Base-by-base conservation (phyloP, 2,888 invertebrate genomes). In the Tachina grossa region DNA sequence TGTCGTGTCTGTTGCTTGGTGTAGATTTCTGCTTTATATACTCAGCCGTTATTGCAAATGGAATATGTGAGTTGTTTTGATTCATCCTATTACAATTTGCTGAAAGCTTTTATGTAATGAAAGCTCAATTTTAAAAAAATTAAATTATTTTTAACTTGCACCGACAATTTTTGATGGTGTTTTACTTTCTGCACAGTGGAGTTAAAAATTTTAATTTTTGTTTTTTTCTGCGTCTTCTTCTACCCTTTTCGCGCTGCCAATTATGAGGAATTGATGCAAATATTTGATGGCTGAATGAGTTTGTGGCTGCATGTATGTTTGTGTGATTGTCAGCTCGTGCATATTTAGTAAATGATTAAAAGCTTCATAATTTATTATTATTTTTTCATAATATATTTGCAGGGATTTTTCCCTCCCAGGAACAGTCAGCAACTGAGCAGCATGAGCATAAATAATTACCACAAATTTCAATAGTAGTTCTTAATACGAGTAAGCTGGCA, bases 401-500 rank as follows among this genome's bases (percentile, higher is more conserved):
- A 19, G 63, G 14, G 45, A 22, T 45, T 22, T 39, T 47, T 68
- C 31, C 1, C 16, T 61, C 19, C 13, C 51, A 11, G 51, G 4
- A 69, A 55, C 55, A 82, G 51, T 63, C 63, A 76, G 16, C 16
- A 74, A 31, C 31, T 22, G 45, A n/a, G 19, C 75, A 76, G n/a
- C 22, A 61, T 16, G 31, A 69, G 59, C 59, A 78, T 61, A 19
- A 55, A 45, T 45, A 61, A 79, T 63, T 47, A 61, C 41, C 59
- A 57, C 41, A 66, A 80, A 31, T 59, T 16, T 31, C 59, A 68
- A 9, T 31, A 59, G 76, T 86, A 86, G 83, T 86, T 83, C 81
- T 86, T 77, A 83, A 86, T 83, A n/a, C n/a, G n/a, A n/a, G n/a
- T n/a, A 77, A 83, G 84, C 81, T 81, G 31, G 81, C 61, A 79